Evolutionary conservation across 2,113 vertebrate genomes (phyloP).

Genomic region (Struthidea cinerea): DNA sequence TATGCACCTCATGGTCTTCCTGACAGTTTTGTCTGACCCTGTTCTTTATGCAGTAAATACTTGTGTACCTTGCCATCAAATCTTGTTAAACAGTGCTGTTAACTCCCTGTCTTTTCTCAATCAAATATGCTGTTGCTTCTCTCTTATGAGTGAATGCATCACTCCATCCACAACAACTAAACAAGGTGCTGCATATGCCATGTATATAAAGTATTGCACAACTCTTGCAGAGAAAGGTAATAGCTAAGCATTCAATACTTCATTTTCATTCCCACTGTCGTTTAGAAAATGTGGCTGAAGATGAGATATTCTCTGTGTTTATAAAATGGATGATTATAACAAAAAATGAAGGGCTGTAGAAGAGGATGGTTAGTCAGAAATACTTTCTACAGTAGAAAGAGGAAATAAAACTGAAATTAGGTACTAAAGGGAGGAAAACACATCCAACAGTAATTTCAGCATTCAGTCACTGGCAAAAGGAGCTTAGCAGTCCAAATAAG

Average conservation of each 20-base stretch:
- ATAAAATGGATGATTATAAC: not conserved
- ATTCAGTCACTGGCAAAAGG: not conserved
- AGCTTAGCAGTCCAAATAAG: not conserved
- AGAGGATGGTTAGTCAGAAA: conserved; percentile 7
- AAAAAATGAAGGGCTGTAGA: not conserved
- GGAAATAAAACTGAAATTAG: conserved; percentile 20
- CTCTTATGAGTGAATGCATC: not conserved
- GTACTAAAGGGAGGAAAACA: not conserved
- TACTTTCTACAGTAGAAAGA: not conserved
- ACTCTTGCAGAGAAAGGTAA: not conserved
- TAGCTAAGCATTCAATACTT: not conserved
- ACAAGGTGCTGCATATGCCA: not conserved
- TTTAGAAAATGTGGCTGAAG: not conserved
- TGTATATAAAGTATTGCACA: not conserved
- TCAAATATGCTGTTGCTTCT: not conserved
- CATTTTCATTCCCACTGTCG: not conserved
- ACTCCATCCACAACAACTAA: not conserved
- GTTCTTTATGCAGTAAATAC: not conserved
- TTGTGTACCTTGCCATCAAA: not conserved
- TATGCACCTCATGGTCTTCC: not conserved
- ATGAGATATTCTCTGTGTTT: not conserved
- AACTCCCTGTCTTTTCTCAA: not conserved
- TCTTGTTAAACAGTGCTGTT: not conserved
- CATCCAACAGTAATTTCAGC: not conserved
- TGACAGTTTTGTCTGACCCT: not conserved